Base-by-base conservation (phyloP, 2,797 vertebrate species). In the Melanotaenia parkinsoni region DNA sequence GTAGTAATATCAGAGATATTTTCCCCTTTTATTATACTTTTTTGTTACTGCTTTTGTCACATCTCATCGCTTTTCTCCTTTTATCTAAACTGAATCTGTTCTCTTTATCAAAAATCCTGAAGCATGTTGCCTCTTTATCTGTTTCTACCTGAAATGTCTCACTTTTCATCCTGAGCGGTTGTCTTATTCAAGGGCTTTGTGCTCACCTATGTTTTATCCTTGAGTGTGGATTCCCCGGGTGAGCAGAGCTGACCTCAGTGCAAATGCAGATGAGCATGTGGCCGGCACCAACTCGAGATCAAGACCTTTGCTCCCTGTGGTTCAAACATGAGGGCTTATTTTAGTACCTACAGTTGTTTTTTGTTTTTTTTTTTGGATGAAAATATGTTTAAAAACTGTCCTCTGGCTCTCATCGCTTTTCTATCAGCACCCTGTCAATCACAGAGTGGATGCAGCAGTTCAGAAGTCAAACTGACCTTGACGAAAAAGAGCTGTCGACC, bases 181-280 rank as follows among this genome's bases (percentile, higher is more conserved):
- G 74, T 85, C 73, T 69, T 5, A 53, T 84, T 89, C 89, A 93
- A 91, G 90, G 91, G 68, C 89, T 84, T 83, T 62, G 64, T 33
- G 10, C 63, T 88, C 85, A 83, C 74, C 85, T 80, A 76, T 20
- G 11, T 60, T 79, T 82, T 75, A 86, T 88, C 88, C 82, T 86
- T 77, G 67, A 78, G 80, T 13, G 22, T 61, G 63, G 72, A 66
- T 73, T 73, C 74, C 70, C 79, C 63, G 1, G 35, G 75, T 14
- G 74, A 86, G 83, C 26, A 11, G 59, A 24, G 68, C 85, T 89
- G 92, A 92, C 91, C 92, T 89, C 85, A 65, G 85, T 86, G 82
- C 79, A 83, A 89, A 91, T 93, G 89, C 85, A 91, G 84, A 93
- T 90, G 89, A 89, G 84, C 80, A 71, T 72, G 83, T 86, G 83